Evolutionary conservation across 2,797 vertebrate genomes (phyloP).

Genomic region (Falco concolor): DNA sequence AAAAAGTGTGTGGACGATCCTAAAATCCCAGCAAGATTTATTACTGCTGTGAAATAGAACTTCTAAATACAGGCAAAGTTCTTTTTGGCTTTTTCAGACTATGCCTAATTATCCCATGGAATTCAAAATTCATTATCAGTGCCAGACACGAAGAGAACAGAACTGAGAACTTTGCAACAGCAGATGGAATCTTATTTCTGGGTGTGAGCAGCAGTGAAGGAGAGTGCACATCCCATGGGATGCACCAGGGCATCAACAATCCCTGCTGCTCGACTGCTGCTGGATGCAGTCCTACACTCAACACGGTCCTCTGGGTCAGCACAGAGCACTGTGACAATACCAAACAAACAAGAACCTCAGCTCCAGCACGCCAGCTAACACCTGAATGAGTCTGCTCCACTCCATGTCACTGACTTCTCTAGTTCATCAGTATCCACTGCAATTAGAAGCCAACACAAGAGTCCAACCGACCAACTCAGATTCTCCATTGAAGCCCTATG

Average conservation of each 20-base stretch:
- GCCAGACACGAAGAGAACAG: not conserved
- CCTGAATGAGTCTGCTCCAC: accelerated
- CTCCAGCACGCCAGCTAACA: not conserved
- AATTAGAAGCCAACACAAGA: not conserved
- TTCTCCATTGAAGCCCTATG: accelerated
- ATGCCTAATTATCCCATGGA: not conserved
- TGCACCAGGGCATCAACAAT: not conserved
- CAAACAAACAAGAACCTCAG: not conserved
- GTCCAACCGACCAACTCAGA: not conserved
- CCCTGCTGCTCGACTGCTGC: not conserved
- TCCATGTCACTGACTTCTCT: not conserved
- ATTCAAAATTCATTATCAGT: not conserved
- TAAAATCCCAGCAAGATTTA: not conserved
- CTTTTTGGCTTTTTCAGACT: not conserved
- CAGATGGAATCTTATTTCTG: not conserved
- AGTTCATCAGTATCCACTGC: not conserved
- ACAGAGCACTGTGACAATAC: not conserved
- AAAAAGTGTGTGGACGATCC: not conserved
- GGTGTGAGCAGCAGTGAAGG: not conserved
- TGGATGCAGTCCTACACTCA: not conserved
- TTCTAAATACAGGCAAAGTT: not conserved
- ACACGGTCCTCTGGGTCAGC: accelerated
- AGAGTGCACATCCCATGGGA: not conserved
- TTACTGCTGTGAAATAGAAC: not conserved
- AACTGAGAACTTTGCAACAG: not conserved